Evolutionary conservation across 2,888 invertebrate genomes (phyloP).

Genomic region (Aelia acuminata): DNA sequence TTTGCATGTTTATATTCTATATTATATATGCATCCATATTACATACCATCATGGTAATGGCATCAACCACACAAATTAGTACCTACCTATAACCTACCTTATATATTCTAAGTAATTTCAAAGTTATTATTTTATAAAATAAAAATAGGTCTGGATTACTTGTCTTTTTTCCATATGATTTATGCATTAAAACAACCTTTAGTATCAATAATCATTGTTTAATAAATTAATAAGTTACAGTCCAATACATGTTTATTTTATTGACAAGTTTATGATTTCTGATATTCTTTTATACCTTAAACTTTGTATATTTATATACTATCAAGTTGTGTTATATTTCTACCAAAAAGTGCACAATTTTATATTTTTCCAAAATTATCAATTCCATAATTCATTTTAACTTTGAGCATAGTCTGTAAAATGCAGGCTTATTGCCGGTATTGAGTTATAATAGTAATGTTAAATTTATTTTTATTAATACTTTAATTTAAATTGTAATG

Average conservation of each 20-base stretch:
- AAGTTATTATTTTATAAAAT: neutral
- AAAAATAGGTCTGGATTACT: neutral
- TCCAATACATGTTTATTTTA: neutral
- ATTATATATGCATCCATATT: slow-evolving; percentile 53
- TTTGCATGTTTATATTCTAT: slow-evolving; percentile 40
- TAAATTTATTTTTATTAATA: slow-evolving; percentile 13
- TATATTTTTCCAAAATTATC: slow-evolving; percentile 47
- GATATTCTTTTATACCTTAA: slow-evolving; percentile 46
- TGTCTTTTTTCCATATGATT: neutral
- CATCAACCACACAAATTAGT: slow-evolving; percentile 46
- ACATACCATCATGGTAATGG: slow-evolving; percentile 44
- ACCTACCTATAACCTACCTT: slow-evolving; percentile 53
- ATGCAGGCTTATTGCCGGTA: slow-evolving; percentile 36
- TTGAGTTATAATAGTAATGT: slow-evolving; percentile 12
- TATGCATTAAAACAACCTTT: neutral
- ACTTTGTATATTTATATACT: neutral
- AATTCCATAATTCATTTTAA: neutral
- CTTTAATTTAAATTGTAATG: slow-evolving; percentile 35
- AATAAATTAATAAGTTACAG: slow-evolving; percentile 43
- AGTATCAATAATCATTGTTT: neutral
- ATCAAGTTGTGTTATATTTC: slow-evolving; percentile 8
- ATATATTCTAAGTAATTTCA: neutral
- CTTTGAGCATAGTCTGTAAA: slow-evolving; percentile 28
- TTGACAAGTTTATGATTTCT: slow-evolving; percentile 22
- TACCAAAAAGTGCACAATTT: slow-evolving; percentile 56